These are phyloP conservation scores for Orthonyx spaldingii DNA, from an alignment of 2,113 vertebrate species.

Conservation along the genomic window DNA sequence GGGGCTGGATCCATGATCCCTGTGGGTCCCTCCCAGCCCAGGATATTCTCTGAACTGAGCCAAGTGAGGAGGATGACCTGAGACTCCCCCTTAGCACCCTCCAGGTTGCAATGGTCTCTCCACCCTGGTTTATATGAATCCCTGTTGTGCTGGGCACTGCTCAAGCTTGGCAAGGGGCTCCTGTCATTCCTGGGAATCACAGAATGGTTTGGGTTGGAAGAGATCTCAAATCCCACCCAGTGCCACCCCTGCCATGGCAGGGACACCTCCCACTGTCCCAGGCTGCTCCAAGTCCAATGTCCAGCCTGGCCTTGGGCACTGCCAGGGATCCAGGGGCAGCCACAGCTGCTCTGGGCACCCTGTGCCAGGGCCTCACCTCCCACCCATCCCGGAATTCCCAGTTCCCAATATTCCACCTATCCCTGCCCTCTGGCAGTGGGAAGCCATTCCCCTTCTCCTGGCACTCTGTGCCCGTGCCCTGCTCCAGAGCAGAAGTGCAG, in stretches of 20 bases:
- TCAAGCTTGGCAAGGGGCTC: not conserved
- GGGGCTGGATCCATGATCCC: not conserved
- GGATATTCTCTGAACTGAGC: not conserved
- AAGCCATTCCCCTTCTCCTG: not conserved
- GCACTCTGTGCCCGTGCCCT: not conserved
- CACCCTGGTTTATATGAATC: not conserved
- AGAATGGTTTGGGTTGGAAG: rapidly evolving
- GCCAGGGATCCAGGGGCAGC: not conserved
- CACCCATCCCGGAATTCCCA: not conserved
- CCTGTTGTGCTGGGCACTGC: rapidly evolving
- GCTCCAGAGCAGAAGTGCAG: not conserved
- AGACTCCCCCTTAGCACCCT: not conserved
- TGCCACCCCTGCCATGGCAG: not conserved
- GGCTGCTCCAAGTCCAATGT: not conserved
- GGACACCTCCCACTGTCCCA: not conserved
- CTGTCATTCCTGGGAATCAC: not conserved
- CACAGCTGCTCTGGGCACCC: not conserved
- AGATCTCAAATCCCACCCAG: rapidly evolving
- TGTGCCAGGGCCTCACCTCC: no score
- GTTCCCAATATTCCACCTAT: rapidly evolving
- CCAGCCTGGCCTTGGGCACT: not conserved
- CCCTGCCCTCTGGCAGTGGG: not conserved
- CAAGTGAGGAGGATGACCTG: rapidly evolving
- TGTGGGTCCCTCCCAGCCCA: rapidly evolving
- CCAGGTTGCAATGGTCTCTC: rapidly evolving